A percentile compares a stretch with the other conserved stretches of the same genome.
Conservation (phyloP, 2,113 vertebrate species). For the Myxocyprinus asiaticus region DNA sequence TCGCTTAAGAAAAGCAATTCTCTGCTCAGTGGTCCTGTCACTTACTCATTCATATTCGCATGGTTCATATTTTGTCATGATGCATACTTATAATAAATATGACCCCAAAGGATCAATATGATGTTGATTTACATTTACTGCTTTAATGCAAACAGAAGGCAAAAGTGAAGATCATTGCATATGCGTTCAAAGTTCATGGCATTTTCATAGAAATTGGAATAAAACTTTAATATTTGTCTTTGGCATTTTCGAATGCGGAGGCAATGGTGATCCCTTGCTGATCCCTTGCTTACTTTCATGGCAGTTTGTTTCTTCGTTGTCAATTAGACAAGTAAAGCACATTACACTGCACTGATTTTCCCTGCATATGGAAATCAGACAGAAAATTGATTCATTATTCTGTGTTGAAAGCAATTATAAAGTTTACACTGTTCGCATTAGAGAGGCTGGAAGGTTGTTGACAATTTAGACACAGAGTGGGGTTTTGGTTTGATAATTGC, state of each 20-base stretch:
- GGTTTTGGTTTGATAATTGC: conserved; percentile 59
- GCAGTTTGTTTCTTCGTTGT: conserved; percentile 7
- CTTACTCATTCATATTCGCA: conserved; percentile 50
- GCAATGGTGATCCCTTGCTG: background rate
- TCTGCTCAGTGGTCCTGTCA: conserved; percentile 60
- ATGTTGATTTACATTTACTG: conserved; percentile 12
- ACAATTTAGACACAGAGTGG: conserved; percentile 52
- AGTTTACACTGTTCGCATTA: conserved; percentile 60
- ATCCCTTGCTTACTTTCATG: background rate
- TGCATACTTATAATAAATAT: background rate
- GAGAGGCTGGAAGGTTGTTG: conserved; percentile 57
- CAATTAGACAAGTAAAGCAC: conserved; percentile 48
- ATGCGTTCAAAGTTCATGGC: background rate
- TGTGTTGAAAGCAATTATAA: conserved; percentile 57
- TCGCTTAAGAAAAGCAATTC: conserved; percentile 71
- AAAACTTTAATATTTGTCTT: background rate
- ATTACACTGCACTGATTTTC: conserved; percentile 42
- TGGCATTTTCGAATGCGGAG: background rate
- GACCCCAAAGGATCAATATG: background rate
- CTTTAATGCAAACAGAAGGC: conserved; percentile 14
- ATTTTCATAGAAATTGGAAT: background rate
- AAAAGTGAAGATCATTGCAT: background rate
- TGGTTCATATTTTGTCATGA: conserved; percentile 51
- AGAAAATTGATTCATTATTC: conserved; percentile 59
- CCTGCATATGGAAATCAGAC: conserved; percentile 51